Base-by-base conservation (phyloP, 2,888 invertebrate species). In the Heliconius ethilla region DNA sequence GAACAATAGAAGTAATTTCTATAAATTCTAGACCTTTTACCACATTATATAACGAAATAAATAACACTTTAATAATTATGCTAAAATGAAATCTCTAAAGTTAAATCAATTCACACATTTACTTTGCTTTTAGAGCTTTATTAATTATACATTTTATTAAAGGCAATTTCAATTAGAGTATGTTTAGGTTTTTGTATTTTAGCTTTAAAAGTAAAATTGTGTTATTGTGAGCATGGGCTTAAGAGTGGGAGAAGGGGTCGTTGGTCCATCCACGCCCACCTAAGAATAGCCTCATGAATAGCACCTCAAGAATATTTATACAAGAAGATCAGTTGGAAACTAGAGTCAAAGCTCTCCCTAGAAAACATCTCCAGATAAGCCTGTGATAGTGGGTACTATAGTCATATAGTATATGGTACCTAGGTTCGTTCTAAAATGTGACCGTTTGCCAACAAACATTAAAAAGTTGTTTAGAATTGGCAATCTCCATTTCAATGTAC, bases 401-500 rank as follows among this genome's bases (percentile, higher is more conserved):
- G 40, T 3, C 51, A 18, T 51, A 51, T 22, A 18, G 18, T 6
- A 51, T 6, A 45, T 15, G 22, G 3, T 59, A 59, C n/a, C n/a
- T 59, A 15, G 51, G 25, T 25, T 25, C 2, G 55, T 55, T 67
- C 27, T 33, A 40, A 66, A 73, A 37, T 51, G 33, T 15, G 29
- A 73, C 11, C n/a, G 25, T 77, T 73, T 77, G 77, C 73, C 73
- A 77, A 74, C 72, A 63, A 40, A 74, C 74, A 40, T 74, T 40
- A 40, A 74, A 40, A 40, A 65, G 63, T 66, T 77, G 65, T 76
- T 73, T 79, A 51, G 51, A 63, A 69, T 73, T 79, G 78, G 76
- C 78, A 78, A 78, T 76, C 76, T 67, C 67, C 69, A 62, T 78
- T 76, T 69, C 59, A 76, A 25, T 73, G 77, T 73, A 59, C 66